Evolutionary conservation across 2,113 vertebrate species (phyloP), one percentile per base, ranked within the genome.

Genomic region (Neotragus moschatus): DNA sequence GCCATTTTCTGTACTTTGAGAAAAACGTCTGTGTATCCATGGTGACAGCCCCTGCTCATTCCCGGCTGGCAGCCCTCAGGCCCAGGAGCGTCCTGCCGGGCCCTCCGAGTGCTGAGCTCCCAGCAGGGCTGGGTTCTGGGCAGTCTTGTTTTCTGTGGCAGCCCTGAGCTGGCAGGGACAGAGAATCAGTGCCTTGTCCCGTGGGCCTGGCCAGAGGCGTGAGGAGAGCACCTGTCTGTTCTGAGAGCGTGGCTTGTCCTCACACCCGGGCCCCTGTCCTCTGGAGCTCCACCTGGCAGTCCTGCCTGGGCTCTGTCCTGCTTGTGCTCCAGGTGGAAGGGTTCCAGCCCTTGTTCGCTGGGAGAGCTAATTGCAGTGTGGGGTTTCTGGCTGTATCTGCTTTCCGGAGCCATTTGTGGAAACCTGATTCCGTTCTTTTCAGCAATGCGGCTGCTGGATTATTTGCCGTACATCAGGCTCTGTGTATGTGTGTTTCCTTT

Each of bases 371-470:
- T 49, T 2, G 43, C 89, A 85, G 45, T 39, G 45, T 58, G 55
- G 79, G 73, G 84, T 56, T 97, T 93, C 92, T 95, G 88, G 91
- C 9, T 58, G 0, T 51, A 5, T 0, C 3, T 73, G 12, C 70
- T 70, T 47, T 91, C 86, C 61, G 66, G 51, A 33, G 3, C 33
- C 14, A 70, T 56, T 85, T 96, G 10, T 93, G 28, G 96, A 97
- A 97, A 58, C 45, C 63, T 95, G 95, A 96, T 90, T 92, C 86
- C 88, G 2, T 58, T 33, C 92, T 94, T 73, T 86, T 91, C 61
- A 55, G 82, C 88, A 92, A 87, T 14, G 15, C 55, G 55, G n/a
- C 36, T 96, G 58, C 86, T 43, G 77, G 63, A 16, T 80, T 80
- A n/a, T 92, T n/a, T n/a, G 49, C 84, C 15, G 2, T 39, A 26